These are phyloP conservation scores for Trichacis sp. DNA, from an alignment of 2,888 invertebrate species.

Conservation along the genomic window DNA sequence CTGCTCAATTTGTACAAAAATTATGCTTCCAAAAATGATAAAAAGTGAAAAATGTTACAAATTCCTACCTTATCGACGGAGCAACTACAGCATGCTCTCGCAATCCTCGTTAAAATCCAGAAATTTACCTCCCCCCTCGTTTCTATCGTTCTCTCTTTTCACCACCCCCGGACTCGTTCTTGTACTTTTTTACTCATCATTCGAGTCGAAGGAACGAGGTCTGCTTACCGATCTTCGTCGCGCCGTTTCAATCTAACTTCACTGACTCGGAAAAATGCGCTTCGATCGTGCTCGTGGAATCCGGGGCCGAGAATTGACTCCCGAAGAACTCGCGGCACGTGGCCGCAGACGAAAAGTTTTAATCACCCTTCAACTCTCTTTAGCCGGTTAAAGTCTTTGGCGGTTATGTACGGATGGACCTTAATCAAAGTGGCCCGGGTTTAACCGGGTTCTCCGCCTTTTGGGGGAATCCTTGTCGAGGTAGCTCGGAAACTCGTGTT, in stretches of 20 bases:
- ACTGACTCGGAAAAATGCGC: conserved; percentile 49
- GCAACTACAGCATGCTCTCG: too few species aligned
- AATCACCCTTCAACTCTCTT: conserved; percentile 54
- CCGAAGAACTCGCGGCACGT: conserved; percentile 3
- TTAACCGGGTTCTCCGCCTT: neutral
- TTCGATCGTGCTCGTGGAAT: conserved; percentile 36
- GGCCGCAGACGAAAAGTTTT: conserved; percentile 47
- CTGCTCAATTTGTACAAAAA: too few species aligned
- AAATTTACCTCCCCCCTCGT: conserved; percentile 15
- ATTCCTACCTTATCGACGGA: too few species aligned
- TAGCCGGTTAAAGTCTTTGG: conserved; percentile 40
- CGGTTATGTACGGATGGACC: neutral
- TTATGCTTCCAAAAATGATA: too few species aligned
- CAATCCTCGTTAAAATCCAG: too few species aligned
- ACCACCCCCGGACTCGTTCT: conserved; percentile 26
- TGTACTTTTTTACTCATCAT: conserved; percentile 35
- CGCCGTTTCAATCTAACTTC: conserved; percentile 40
- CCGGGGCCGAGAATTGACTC: too few species aligned
- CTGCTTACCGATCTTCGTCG: conserved; percentile 40
- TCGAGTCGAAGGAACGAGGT: conserved; percentile 37
- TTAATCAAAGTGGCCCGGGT: neutral
- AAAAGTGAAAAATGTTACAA: too few species aligned
- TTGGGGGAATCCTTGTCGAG: neutral
- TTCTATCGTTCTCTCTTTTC: conserved; percentile 33
- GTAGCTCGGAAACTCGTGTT: neutral